Evolutionary conservation across 1,140 invertebrate genomes (phyloP).

Genomic region (Ylistrum balloti): DNA sequence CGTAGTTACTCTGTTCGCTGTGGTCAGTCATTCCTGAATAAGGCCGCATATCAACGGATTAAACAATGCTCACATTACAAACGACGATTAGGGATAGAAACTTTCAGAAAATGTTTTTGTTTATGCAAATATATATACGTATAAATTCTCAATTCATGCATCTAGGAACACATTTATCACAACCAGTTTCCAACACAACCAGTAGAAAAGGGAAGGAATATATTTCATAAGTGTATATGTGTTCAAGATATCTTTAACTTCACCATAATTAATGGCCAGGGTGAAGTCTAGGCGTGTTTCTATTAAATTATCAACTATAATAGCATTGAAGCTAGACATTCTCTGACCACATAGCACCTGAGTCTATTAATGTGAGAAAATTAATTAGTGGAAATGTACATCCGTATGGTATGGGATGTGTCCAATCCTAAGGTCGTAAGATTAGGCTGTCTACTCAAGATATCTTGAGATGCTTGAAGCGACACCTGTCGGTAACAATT

Average conservation of each 20-base stretch:
- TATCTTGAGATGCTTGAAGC: not conserved
- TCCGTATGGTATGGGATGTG: not conserved
- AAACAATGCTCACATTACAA: too few relatives aligned
- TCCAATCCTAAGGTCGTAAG: constrained; percentile 24
- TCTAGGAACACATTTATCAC: too few relatives aligned
- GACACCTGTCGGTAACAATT: constrained; percentile 37
- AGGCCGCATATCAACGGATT: too few relatives aligned
- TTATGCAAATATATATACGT: too few relatives aligned
- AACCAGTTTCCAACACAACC: too few relatives aligned
- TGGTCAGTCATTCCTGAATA: not conserved
- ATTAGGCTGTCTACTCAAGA: not conserved
- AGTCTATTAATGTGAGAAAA: constrained; percentile 7
- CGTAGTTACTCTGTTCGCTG: not conserved
- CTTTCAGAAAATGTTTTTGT: too few relatives aligned
- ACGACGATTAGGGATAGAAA: too few relatives aligned
- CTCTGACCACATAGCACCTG: constrained; percentile 12
- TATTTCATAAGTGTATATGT: not conserved
- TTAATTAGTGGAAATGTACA: constrained; percentile 20
- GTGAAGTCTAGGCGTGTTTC: not conserved
- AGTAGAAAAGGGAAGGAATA: too few relatives aligned
- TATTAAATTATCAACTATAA: not conserved
- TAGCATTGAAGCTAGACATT: not conserved
- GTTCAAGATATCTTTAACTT: not conserved
- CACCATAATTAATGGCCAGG: not conserved
- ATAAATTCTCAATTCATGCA: too few relatives aligned